These are phyloP conservation scores for Redunca redunca DNA, from an alignment of 2,113 vertebrate genomes.

Conservation along the genomic window DNA sequence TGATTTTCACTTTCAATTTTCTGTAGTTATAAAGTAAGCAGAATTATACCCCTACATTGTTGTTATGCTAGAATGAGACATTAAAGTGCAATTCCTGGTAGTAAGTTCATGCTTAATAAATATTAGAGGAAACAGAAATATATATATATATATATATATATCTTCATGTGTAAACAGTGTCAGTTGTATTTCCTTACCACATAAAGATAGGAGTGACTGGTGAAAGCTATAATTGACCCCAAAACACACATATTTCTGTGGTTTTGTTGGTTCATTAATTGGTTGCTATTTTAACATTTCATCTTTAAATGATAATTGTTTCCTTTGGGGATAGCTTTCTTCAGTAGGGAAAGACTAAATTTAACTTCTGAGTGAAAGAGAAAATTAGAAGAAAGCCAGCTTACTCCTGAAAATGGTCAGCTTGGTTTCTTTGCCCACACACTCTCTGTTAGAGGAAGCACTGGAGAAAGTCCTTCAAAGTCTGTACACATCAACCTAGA, in stretches of 20 bases:
- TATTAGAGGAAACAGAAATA: not conserved
- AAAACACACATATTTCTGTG: not conserved
- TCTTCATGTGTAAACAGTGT: not conserved
- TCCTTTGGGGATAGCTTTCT: not conserved
- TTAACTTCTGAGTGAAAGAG: not conserved
- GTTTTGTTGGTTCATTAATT: not conserved
- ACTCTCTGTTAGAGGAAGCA: not conserved
- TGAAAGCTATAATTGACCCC: not conserved
- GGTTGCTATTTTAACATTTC: not conserved
- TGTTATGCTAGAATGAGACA: not conserved
- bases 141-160: not conserved
- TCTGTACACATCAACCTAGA: fast-evolving
- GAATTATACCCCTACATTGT: not conserved
- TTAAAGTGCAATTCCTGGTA: not conserved
- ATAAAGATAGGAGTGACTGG: not conserved
- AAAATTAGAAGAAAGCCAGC: not conserved
- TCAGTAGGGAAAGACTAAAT: not conserved
- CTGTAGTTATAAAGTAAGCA: not conserved
- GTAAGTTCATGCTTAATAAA: not conserved
- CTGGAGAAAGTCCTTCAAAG: not conserved
- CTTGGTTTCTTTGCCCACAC: not conserved
- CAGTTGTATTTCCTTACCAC: not conserved
- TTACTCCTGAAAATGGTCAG: not conserved
- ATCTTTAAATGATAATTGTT: not conserved
- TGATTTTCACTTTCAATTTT: not conserved